These are phyloP conservation scores for Coregonus clupeaformis DNA, from an alignment of 2,113 vertebrate genomes.

Conservation along the genomic window DNA sequence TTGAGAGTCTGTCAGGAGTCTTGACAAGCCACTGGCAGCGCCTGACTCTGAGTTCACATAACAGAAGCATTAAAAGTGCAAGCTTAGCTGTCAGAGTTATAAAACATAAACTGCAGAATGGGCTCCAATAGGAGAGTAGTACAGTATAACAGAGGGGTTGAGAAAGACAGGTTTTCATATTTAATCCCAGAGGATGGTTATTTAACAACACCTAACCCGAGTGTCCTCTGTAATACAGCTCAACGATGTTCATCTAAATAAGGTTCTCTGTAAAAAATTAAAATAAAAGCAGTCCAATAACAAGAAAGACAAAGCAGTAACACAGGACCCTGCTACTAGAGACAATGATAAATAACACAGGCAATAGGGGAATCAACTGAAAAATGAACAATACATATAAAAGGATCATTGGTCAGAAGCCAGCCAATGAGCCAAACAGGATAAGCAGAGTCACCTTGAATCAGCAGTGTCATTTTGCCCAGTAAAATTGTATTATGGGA, in stretches of 20 bases:
- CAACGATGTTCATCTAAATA: neutral
- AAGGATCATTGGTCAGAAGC: conserved; percentile 41
- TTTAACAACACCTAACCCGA: neutral
- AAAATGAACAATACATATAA: conserved; percentile 6
- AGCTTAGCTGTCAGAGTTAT: neutral
- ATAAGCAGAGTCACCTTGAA: conserved; percentile 70
- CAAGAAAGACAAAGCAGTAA: neutral
- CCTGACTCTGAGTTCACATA: conserved; percentile 8
- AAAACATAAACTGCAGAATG: neutral
- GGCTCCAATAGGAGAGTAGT: neutral
- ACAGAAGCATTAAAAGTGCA: neutral
- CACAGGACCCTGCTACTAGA: neutral
- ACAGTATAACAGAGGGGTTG: neutral
- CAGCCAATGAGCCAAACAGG: conserved; percentile 49
- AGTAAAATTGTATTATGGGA: conserved; percentile 70
- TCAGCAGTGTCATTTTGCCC: conserved; percentile 59
- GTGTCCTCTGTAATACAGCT: neutral
- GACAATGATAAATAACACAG: neutral
- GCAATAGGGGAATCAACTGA: neutral
- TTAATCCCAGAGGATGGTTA: neutral
- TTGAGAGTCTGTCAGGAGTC: conserved; percentile 19
- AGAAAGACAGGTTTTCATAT: neutral
- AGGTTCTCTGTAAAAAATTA: no score
- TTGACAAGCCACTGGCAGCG: conserved; percentile 5
- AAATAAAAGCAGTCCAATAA: neutral